phyloP scores from a whole-genome alignment of 2,888 invertebrate genomes.

The Tenthredo distinguenda region DNA sequence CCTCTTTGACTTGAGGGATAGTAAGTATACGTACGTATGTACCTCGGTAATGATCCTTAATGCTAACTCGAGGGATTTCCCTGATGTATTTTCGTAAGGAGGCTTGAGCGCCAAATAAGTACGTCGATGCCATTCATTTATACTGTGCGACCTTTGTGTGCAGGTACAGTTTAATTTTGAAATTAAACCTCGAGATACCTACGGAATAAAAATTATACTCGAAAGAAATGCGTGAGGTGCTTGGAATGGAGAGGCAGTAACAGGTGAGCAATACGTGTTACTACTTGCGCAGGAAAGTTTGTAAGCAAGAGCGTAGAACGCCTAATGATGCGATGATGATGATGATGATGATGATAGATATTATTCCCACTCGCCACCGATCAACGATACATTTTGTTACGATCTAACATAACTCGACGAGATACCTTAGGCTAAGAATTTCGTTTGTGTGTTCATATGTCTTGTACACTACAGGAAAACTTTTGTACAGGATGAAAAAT shows the following conservation, averaged over 20 bases:
- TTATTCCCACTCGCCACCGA: not conserved
- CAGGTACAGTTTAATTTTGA: not conserved
- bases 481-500: slow-evolving; percentile 68
- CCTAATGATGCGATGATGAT: not conserved
- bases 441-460: slow-evolving; percentile 69
- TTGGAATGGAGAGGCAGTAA: not conserved
- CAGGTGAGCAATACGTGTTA: not conserved
- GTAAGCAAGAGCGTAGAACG: not conserved
- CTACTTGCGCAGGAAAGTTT: not conserved
- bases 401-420: not conserved
- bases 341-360: not conserved
- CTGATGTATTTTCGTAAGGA: not conserved
- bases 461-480: slow-evolving; percentile 63
- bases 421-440: slow-evolving; percentile 62
- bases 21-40: not conserved
- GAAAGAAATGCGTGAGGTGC: not conserved
- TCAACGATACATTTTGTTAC: not conserved
- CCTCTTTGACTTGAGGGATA: not conserved
- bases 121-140: not conserved
- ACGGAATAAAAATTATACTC: too few relatives aligned
- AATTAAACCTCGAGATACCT: not conserved
- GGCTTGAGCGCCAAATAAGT: not conserved
- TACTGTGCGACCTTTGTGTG: not conserved
- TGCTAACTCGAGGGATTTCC: not conserved
- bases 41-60: not conserved